phyloP scores from a whole-genome alignment of 2,797 vertebrate species.

The Premnoplex brunnescens region DNA sequence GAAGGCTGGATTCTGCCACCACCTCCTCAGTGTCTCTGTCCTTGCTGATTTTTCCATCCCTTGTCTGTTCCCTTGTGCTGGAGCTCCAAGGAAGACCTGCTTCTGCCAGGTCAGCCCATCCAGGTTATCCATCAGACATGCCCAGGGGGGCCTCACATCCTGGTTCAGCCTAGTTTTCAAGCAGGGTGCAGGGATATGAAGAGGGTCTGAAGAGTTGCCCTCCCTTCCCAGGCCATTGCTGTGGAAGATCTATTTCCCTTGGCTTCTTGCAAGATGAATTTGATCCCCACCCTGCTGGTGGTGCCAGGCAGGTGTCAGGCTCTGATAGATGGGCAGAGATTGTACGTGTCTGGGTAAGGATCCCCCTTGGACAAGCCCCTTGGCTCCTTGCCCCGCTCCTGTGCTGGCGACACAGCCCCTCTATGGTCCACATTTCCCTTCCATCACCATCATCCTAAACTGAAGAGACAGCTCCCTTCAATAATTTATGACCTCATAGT shows the following conservation, averaged over 20 bases:
- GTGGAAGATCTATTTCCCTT: neutral
- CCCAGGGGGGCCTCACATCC: neutral
- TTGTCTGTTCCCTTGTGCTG: neutral
- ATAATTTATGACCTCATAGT: constrained; percentile 61
- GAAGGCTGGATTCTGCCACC: neutral
- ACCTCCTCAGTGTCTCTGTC: neutral
- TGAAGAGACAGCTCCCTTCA: constrained; percentile 61
- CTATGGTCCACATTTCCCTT: neutral
- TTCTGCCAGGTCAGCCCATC: neutral
- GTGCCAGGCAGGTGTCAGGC: neutral
- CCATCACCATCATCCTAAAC: constrained; percentile 34
- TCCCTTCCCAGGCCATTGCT: neutral
- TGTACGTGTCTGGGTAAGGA: constrained; percentile 71
- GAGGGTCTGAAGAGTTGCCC: neutral
- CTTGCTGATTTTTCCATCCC: neutral
- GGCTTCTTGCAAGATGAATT: neutral
- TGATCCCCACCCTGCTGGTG: accelerated
- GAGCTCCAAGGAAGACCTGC: neutral
- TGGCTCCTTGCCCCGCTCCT: constrained; percentile 46
- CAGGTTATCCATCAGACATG: neutral
- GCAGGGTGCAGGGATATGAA: neutral
- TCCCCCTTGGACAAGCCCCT: constrained; percentile 42
- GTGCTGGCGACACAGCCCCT: neutral
- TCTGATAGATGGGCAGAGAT: constrained; percentile 67
- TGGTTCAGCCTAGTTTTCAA: neutral